Percentiles rank a stretch among this genome's conserved stretches.
Evolutionary conservation across 2,113 vertebrate species (phyloP).

Genomic region (Embiotoca jacksoni): DNA sequence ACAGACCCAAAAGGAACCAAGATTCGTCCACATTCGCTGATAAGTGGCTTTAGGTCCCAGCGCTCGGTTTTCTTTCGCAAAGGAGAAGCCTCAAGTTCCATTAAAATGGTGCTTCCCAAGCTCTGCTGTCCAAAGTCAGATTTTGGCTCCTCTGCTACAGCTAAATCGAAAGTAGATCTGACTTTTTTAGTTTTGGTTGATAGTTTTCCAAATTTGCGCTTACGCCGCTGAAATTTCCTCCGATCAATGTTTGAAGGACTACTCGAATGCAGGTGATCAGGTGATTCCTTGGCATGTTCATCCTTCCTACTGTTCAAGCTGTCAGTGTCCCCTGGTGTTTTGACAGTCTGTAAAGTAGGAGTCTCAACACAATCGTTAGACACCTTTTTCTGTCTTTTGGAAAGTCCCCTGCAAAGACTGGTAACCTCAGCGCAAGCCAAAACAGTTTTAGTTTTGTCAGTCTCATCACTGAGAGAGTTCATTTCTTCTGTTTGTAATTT

Average conservation of each 20-base stretch:
- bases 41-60: conserved; percentile 81
- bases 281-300: not conserved
- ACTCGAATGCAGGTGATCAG: not conserved
- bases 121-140: not conserved
- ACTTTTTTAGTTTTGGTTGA: conserved; percentile 45
- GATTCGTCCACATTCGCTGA: conserved; percentile 81
- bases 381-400: conserved; percentile 31
- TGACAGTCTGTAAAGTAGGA: conserved; percentile 1
- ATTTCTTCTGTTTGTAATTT: conserved; percentile 37
- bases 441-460: conserved; percentile 13
- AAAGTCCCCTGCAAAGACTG: conserved; percentile 21
- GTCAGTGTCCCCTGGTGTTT: conserved; percentile 27
- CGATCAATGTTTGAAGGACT: conserved; percentile 18
- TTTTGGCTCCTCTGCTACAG: conserved; percentile 10
- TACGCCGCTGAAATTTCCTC: conserved; percentile 59
- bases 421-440: conserved; percentile 24
- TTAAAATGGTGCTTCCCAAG: not conserved
- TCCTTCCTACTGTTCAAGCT: not conserved
- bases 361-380: conserved; percentile 24
- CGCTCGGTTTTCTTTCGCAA: conserved; percentile 75
- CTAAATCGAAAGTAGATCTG: conserved; percentile 14
- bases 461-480: conserved; percentile 35
- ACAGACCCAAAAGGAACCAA: conserved; percentile 82
- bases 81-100: conserved; percentile 34
- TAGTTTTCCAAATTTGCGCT: conserved; percentile 53